Evolutionary conservation across 2,888 invertebrate species (phyloP), one percentile per base, ranked within the genome.

Genomic region (Melanargia galathea): DNA sequence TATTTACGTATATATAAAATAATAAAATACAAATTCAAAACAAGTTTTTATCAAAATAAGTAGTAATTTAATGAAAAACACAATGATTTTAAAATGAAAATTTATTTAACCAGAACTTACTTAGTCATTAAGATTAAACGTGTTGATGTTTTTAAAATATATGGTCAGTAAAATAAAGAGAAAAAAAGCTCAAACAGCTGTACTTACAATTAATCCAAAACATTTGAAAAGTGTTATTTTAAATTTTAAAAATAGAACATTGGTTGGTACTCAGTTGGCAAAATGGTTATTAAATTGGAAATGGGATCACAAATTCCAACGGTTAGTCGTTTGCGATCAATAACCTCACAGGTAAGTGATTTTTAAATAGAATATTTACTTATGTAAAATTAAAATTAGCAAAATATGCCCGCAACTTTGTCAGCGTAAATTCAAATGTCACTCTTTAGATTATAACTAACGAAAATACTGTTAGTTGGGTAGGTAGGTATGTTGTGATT

Each of bases 281-380:
- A 16, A 57, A 57, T 57, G 56, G 56, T 57, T 45, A 30, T 26
- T 2, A 57, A 57, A 33, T 7, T 57, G 33, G 20, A 57, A 30
- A 45, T 57, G 3, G 43, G 43, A 13, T 20, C 45, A 26, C 45
- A 45, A 45, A 45, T 13, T 57, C 56, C 45, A 57, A 57, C 43
- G 20, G 45, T 45, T 0, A 57, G 56, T 57, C 45, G 56, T 30
- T 57, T 57, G 45, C 56, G 56, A 20, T 57, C 56, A 20, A 26
- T 57, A 13, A 43, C 45, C 18, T 57, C 56, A 45, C 56, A 57
- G 45, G 56, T 13, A 57, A 43, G 56, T 43, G 16, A 55, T 40
- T 26, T 26, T 43, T 43, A 40, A 43, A 18, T 40, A 16, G n/a
- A n/a, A 7, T 30, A 30, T 30, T 30, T 30, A 30, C 6, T 6